These are phyloP conservation scores for Halictus rubicundus DNA, from an alignment of 1,140 invertebrate species.

Conservation along the genomic window DNA sequence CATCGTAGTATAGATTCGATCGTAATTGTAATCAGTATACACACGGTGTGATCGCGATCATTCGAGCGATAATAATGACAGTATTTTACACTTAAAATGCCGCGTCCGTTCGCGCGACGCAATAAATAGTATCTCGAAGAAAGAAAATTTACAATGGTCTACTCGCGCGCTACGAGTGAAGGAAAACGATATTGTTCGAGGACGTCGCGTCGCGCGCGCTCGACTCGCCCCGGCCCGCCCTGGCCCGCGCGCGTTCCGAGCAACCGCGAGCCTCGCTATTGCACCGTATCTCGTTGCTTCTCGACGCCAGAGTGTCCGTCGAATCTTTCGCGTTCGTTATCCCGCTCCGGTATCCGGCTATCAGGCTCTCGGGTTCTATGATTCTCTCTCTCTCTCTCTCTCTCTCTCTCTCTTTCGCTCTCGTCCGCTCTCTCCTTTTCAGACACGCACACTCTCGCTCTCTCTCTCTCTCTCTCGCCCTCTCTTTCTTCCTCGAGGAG, in stretches of 20 bases:
- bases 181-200: constrained; percentile 49
- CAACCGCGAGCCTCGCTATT: constrained; percentile 69
- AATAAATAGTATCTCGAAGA: constrained; percentile 78
- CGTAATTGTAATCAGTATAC: constrained; percentile 66
- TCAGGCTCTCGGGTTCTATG: neutral
- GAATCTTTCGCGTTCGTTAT: constrained; percentile 34
- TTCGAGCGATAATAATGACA: constrained; percentile 78
- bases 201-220: constrained; percentile 28
- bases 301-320: constrained; percentile 32
- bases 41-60: constrained; percentile 72
- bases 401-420: too few relatives aligned
- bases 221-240: constrained; percentile 26
- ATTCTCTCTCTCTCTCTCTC: neutral
- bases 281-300: constrained; percentile 69
- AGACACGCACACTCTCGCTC: too few relatives aligned
- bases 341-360: constrained; percentile 42
- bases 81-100: constrained; percentile 79
- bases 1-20: constrained; percentile 64
- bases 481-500: constrained; percentile 20
- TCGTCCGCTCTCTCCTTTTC: too few relatives aligned
- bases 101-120: constrained; percentile 71
- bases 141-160: constrained; percentile 77
- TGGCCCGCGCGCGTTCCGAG: constrained; percentile 30
- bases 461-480: too few relatives aligned
- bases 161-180: constrained; percentile 53